Percentiles rank a stretch among this genome's conserved stretches.
These are phyloP conservation scores for Syrrhaptes paradoxus DNA, from an alignment of 2,113 vertebrate species.

Conservation along the genomic window DNA sequence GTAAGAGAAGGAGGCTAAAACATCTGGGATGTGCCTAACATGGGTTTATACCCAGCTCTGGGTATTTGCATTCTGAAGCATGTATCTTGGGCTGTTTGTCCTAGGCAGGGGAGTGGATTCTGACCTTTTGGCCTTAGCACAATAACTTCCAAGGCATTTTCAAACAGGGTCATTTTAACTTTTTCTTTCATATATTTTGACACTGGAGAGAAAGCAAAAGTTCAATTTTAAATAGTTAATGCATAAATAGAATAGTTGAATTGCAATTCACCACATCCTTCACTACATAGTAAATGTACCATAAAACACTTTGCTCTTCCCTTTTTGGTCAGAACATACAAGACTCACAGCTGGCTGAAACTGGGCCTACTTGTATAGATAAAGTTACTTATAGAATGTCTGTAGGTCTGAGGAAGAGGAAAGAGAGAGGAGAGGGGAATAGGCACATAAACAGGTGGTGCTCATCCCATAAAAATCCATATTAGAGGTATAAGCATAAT, in stretches of 20 bases:
- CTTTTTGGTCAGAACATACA: background rate
- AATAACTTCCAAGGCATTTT: background rate
- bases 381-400: background rate
- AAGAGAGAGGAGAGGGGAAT: background rate
- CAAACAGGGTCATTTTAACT: background rate
- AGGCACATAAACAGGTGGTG: background rate
- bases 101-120: background rate
- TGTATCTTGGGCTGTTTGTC: background rate
- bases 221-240: background rate
- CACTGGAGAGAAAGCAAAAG: background rate
- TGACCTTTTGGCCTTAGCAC: constrained; percentile 25
- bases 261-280: background rate
- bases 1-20: background rate
- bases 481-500: background rate
- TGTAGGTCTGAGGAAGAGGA: background rate
- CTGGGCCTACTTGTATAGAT: background rate
- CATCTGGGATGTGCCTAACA: background rate
- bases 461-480: background rate
- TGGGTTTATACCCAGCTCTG: background rate
- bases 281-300: background rate
- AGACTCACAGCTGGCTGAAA: background rate
- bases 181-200: constrained; percentile 11
- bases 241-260: background rate
- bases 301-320: background rate
- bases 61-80: background rate